Evolutionary conservation across 2,113 vertebrate species (phyloP).

Genomic region (Otolemur garnettii): DNA sequence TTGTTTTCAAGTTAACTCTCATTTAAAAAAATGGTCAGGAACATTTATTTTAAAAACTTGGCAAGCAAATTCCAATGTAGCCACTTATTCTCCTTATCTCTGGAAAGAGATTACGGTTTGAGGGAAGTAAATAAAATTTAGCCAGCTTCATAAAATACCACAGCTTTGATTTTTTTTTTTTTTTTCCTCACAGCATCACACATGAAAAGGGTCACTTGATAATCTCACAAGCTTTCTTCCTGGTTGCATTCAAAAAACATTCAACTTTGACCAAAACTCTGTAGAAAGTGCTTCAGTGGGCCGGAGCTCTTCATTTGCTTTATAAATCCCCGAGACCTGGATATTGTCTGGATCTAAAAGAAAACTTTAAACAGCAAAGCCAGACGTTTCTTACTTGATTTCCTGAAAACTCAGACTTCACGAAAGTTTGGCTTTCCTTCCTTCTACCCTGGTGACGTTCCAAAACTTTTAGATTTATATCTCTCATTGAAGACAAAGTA

Average conservation of each 20-base stretch:
- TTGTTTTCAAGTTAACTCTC: slow-evolving; percentile 30
- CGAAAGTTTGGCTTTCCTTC: slow-evolving; percentile 59
- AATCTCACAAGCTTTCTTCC: neutral
- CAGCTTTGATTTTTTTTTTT: neutral
- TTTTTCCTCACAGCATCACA: neutral
- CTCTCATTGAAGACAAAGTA: slow-evolving; percentile 71
- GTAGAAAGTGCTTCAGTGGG: neutral
- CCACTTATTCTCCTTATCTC: slow-evolving; percentile 6
- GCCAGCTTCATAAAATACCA: neutral
- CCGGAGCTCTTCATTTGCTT: neutral
- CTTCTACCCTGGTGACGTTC: slow-evolving; percentile 52
- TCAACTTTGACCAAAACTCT: neutral
- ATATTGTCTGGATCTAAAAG: neutral
- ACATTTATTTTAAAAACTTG: neutral
- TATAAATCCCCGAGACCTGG: slow-evolving; percentile 18
- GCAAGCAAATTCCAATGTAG: slow-evolving; percentile 46
- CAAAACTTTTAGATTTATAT: slow-evolving; percentile 78
- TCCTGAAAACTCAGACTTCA: slow-evolving; percentile 79
- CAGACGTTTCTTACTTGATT: slow-evolving; percentile 75
- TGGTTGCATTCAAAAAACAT: neutral
- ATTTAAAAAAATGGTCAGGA: neutral
- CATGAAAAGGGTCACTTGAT: neutral
- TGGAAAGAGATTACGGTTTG: slow-evolving; percentile 33
- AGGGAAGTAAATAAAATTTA: slow-evolving; percentile 45
- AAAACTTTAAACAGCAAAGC: slow-evolving; percentile 58